Conservation (phyloP, 2,888 invertebrate genomes). For the Andrena bicolor region DNA sequence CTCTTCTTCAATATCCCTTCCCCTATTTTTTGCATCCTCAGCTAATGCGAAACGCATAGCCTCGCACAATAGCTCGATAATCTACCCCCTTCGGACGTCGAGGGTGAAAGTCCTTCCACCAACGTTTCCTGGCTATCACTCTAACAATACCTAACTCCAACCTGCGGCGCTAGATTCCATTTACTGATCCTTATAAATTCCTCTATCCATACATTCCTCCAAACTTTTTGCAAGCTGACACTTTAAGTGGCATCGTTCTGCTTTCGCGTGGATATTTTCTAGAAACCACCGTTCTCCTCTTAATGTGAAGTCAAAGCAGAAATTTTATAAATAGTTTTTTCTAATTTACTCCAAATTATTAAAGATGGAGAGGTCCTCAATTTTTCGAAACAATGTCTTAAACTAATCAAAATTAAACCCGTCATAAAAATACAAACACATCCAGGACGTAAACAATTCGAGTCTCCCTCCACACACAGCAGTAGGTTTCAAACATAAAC, state of each 20-base stretch:
- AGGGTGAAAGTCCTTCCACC: conserved; percentile 45
- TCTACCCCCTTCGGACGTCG: conserved; percentile 30
- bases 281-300: not conserved
- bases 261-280: not conserved
- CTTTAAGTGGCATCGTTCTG: not conserved
- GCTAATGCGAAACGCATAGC: conserved; percentile 51
- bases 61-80: conserved; percentile 54
- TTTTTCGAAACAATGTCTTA: no score
- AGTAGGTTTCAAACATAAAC: not conserved
- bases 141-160: conserved; percentile 16
- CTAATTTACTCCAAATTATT: no score
- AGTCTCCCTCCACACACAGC: not conserved
- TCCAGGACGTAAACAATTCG: not conserved
- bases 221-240: not conserved
- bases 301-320: no score
- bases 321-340: no score
- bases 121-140: not conserved
- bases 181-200: not conserved
- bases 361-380: no score
- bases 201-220: not conserved
- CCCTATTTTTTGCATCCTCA: conserved; percentile 31
- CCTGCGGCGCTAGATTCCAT: not conserved
- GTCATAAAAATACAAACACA: no score
- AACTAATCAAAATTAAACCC: no score
- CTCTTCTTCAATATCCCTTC: not conserved